Evolutionary conservation across 2,888 invertebrate genomes (phyloP), one percentile per base, ranked within the genome.

Genomic region (Mesorhabditis spiculigera): DNA sequence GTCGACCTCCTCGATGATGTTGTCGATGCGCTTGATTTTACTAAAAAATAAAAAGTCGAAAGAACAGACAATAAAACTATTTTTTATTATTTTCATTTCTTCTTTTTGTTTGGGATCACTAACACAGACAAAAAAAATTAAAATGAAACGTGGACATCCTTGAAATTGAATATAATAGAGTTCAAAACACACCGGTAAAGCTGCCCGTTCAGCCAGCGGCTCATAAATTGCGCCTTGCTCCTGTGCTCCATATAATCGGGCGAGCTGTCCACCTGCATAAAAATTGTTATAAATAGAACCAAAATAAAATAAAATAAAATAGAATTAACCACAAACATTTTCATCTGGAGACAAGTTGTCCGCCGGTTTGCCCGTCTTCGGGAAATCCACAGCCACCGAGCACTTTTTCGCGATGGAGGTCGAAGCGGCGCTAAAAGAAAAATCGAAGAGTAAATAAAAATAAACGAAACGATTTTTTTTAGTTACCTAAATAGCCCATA

Each of bases 321-420:
- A 28, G 28, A 28, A 28, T 28, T 28, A 28, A 28, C 28, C 28
- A 28, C 28, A 4, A 68, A 45, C 62, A 76, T 76, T 58, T 3
- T 78, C 81, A 28, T 65, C 68, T 6, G 63, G 66, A 8, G 74
- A 66, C 6, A 82, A 66, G 5, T 76, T 77, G 10, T 78, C 80
- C 3, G 79, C 78, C 0, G 81, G 82, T 10, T 76, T 78, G 1
- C 87, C 87, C 5, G 84, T 85, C 77, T 87, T 87, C 42, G 86
- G 85, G 71, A 86, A 86, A 74, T 87, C 87, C 4, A 87, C 83
- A 4, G 82, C 82, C 4, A 81, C 74, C 6, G 82, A 76, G 67
- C 80, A 80, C 63, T 84, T 84, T 5, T 73, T 66, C 1, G 83
- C 82, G 28, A 83, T 80, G 4, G 71, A 70, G 45, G 78, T 72